Base-by-base conservation (phyloP, 2,113 vertebrate species). In the Prietella phreatophila region DNA sequence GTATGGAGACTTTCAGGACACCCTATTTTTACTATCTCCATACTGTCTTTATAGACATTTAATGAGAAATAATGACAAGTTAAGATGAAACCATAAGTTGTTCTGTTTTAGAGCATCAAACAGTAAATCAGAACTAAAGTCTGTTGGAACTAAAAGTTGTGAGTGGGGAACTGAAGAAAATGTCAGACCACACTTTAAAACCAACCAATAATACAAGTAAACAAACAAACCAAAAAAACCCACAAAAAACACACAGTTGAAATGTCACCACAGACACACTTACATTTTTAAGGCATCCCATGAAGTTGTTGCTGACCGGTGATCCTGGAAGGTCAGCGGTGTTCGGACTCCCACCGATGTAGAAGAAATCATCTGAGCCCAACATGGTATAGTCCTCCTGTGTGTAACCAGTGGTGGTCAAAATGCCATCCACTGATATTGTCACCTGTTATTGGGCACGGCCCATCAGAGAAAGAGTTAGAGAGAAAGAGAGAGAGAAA, bases 261-360 rank as follows among this genome's bases (percentile, higher is more conserved):
- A 50, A 50, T 4, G 11, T 53, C 25, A 6, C 27, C 7, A 75
- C 83, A 86, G 50, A 87, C 6, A 15, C 2, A 95, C 97, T 97
- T 92, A 98, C 97, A 1, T 98, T 97, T 94, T 97, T 98, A 25
- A 98, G 96, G 93, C 97, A 98, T 88, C 97, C 97, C 97, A 98
- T 98, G 92, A 98, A 98, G 94, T 98, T 98, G 95, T 98, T 98
- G 96, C 97, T 98, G 94, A 98, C 97, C 0, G 97, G 97, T 0
- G 97, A 98, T 15, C 97, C 97, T 0, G 97, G 97, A 87, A 98
- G 95, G 92, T 98, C 97, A 0, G 97, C 97, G 0, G 97, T 98
- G 93, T 97, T 98, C 86, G 97, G 97, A 91, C 97, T 98, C 89
- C 97, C 97, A 56, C 97, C 97, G 0, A 98, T 97, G 93, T 98